A percentile compares a stretch with the other conserved stretches of the same genome.
Conservation (phyloP, 2,113 vertebrate species). For the Misgurnus mizolepis region DNA sequence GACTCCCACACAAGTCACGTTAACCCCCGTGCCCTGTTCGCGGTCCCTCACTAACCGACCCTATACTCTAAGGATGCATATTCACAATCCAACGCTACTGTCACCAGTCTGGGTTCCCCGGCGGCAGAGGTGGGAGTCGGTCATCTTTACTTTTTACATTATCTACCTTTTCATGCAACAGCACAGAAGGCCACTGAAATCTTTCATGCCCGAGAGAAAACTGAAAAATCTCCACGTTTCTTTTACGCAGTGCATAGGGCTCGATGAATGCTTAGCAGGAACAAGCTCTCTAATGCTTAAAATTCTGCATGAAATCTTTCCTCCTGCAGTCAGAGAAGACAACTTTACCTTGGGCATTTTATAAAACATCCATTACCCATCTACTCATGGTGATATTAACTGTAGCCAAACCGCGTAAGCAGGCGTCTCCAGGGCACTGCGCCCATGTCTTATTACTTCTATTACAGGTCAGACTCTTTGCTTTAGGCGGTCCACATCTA, state of each 20-base stretch:
- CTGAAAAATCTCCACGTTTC: slow-evolving; percentile 36
- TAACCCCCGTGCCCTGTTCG: not conserved
- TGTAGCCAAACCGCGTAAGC: slow-evolving; percentile 42
- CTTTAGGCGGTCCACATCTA: not conserved
- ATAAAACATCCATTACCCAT: slow-evolving; percentile 45
- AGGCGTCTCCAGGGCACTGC: slow-evolving; percentile 29
- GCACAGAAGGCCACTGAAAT: slow-evolving; percentile 25
- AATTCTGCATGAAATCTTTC: slow-evolving; percentile 33
- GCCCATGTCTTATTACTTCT: slow-evolving; percentile 43
- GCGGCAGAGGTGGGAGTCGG: slow-evolving; percentile 11
- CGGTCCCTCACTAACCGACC: slow-evolving; percentile 10
- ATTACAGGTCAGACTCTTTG: slow-evolving; percentile 7
- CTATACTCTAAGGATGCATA: not conserved
- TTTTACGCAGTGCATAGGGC: not conserved
- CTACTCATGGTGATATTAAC: slow-evolving; percentile 49
- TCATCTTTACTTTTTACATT: not conserved
- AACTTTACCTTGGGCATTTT: slow-evolving; percentile 43
- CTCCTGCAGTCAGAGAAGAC: slow-evolving; percentile 39
- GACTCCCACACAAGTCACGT: slow-evolving; percentile 27
- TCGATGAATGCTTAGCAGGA: slow-evolving; percentile 32
- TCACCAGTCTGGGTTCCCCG: not conserved
- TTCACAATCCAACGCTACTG: not conserved
- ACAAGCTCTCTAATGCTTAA: slow-evolving; percentile 37
- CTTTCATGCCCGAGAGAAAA: slow-evolving; percentile 17
- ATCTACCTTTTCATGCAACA: not conserved